A percentile compares a stretch with the other conserved stretches of the same genome.
Conservation (phyloP, 2,888 invertebrate species). For the Drosophila parthenogenetica region DNA sequence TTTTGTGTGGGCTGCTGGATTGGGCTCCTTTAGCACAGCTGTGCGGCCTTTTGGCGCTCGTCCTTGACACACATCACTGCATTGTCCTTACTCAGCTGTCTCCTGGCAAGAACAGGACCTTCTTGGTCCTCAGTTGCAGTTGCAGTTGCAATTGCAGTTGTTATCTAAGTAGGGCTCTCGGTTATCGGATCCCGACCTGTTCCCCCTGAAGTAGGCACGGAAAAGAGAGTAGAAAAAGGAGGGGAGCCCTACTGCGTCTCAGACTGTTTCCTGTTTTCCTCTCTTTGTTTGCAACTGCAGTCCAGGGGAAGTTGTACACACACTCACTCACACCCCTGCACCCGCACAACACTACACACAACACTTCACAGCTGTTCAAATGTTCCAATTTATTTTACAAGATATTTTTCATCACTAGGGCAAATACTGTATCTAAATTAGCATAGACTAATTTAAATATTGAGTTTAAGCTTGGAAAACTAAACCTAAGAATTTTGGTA, state of each 20-base stretch:
- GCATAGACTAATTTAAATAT: too few relatives aligned
- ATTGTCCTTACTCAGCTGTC: slow-evolving; percentile 57
- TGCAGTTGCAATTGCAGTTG: slow-evolving; percentile 35
- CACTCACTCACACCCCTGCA: slow-evolving; percentile 14
- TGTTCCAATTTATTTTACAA: slow-evolving; percentile 36
- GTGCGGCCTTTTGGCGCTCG: slow-evolving; percentile 63
- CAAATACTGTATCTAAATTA: too few relatives aligned
- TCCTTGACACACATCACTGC: slow-evolving; percentile 73
- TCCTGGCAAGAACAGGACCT: slow-evolving; percentile 20
- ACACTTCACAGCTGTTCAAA: slow-evolving; percentile 56
- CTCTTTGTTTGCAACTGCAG: slow-evolving; percentile 10
- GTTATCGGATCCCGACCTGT: slow-evolving; percentile 51
- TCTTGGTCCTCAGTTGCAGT: slow-evolving; percentile 17
- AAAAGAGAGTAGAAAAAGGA: neutral
- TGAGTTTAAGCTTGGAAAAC: too few relatives aligned
- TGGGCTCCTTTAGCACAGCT: slow-evolving; percentile 49
- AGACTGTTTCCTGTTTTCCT: slow-evolving; percentile 46
- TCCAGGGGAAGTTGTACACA: neutral
- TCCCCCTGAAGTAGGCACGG: too few relatives aligned
- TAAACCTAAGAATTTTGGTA: too few relatives aligned
- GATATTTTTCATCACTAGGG: too few relatives aligned
- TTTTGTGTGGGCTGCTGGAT: slow-evolving; percentile 23
- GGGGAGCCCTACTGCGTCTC: slow-evolving; percentile 27
- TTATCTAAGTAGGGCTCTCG: slow-evolving; percentile 81
- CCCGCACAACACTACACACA: slow-evolving; percentile 16